Evolutionary conservation across 2,113 vertebrate genomes (phyloP).

Genomic region (Pelusios castaneus): DNA sequence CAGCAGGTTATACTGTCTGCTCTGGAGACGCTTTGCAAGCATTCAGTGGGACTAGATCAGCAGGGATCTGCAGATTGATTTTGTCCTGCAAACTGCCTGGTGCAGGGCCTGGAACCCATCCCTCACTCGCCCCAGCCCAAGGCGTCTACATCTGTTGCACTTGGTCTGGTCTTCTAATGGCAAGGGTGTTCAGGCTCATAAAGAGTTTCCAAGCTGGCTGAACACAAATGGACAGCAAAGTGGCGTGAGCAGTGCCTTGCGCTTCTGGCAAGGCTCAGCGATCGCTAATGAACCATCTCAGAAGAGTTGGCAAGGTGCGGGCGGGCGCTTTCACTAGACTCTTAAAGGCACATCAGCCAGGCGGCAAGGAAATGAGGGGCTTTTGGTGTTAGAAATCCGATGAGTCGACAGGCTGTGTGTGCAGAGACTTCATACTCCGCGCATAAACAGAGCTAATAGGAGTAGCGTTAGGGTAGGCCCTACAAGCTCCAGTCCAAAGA

Average conservation of each 20-base stretch:
- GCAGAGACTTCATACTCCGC: background rate
- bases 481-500: background rate
- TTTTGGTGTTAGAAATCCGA: background rate
- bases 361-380: background rate
- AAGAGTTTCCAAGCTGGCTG: background rate
- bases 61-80: background rate
- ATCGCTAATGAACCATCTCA: background rate
- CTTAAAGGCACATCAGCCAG: background rate
- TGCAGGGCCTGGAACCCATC: background rate
- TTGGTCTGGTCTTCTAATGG: background rate
- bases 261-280: background rate
- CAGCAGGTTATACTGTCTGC: background rate
- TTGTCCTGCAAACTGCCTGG: background rate
- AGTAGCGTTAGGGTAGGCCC: background rate
- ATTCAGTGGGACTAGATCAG: background rate
- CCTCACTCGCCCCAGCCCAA: background rate
- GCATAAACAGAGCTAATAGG: background rate
- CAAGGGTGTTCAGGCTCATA: background rate
- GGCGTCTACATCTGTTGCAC: background rate
- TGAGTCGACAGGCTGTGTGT: background rate
- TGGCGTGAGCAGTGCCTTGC: background rate
- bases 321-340: background rate
- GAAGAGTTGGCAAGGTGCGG: background rate
- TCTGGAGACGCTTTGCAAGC: background rate
- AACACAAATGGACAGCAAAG: background rate